phyloP scores from a whole-genome alignment of 1,140 invertebrate genomes.

The Drosophila ercepeae region DNA sequence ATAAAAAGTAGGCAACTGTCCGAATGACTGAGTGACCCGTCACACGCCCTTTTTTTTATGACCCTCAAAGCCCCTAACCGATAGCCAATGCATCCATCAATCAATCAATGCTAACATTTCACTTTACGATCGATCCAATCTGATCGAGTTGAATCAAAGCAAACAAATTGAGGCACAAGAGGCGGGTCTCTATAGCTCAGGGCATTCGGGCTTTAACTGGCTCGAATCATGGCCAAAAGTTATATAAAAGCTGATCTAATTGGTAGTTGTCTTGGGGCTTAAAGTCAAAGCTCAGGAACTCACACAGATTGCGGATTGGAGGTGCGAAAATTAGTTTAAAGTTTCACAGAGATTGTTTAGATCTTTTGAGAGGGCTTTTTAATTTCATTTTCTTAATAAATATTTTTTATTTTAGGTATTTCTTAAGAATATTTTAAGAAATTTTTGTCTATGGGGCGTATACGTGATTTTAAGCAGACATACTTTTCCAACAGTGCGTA shows the following conservation, averaged over 20 bases:
- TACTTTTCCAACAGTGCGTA: too few species aligned
- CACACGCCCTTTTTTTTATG: slow-evolving; percentile 16
- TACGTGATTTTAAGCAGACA: neutral
- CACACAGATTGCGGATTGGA: too few species aligned
- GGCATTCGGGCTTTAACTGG: neutral
- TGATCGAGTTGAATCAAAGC: slow-evolving; percentile 26
- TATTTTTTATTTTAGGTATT: neutral
- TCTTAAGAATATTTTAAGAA: too few species aligned
- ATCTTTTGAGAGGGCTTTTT: neutral
- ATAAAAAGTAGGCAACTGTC: slow-evolving; percentile 31
- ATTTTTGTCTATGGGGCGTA: neutral
- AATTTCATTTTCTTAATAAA: neutral
- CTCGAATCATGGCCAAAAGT: neutral
- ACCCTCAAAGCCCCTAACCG: slow-evolving; percentile 1
- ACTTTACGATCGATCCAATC: slow-evolving; percentile 40
- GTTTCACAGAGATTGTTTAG: neutral
- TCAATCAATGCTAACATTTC: slow-evolving; percentile 70
- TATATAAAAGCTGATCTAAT: neutral
- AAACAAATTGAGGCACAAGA: slow-evolving; percentile 31
- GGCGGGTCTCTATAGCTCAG: neutral
- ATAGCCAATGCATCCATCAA: slow-evolving; percentile 37
- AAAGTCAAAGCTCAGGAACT: slow-evolving; percentile 5
- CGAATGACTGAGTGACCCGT: slow-evolving; percentile 30
- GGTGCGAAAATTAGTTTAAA: neutral
- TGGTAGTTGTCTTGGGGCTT: slow-evolving; percentile 16